Conservation (phyloP, 2,797 vertebrate genomes). For the Lithobates pipiens region DNA sequence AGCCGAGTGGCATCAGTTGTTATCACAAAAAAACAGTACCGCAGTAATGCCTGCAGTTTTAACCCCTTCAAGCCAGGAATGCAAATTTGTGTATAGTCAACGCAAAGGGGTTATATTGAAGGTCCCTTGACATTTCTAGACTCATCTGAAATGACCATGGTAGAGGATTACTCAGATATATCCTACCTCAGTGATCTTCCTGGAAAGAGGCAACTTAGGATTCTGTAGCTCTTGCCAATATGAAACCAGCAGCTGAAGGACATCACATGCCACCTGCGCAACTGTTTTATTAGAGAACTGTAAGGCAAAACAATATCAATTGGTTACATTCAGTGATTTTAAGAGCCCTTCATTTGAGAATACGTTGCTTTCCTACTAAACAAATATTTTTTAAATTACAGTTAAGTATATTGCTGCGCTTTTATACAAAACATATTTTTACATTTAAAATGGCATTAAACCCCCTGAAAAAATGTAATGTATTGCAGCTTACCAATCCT, state of each 20-base stretch:
- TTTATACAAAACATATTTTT: not conserved
- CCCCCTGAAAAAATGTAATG: too few relatives aligned
- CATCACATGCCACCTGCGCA: conserved; percentile 92
- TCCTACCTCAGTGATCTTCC: conserved; percentile 92
- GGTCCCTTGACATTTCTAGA: not conserved
- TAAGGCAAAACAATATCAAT: conserved; percentile 55
- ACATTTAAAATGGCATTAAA: not conserved
- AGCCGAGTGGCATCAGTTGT: too few relatives aligned
- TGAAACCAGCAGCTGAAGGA: conserved; percentile 91
- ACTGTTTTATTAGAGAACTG: conserved; percentile 94
- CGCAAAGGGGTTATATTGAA: not conserved
- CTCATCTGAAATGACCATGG: not conserved
- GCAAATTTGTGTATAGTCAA: too few relatives aligned
- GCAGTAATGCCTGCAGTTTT: too few relatives aligned
- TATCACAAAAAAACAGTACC: too few relatives aligned
- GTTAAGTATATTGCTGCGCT: not conserved
- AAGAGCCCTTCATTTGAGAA: not conserved
- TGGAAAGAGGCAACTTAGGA: conserved; percentile 84
- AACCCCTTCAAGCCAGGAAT: too few relatives aligned
- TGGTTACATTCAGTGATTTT: not conserved
- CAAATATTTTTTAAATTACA: not conserved
- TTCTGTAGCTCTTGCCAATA: conserved; percentile 93
- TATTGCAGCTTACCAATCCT: too few relatives aligned
- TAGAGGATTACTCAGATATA: not conserved
- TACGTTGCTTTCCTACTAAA: not conserved